Conservation (phyloP, 2,113 vertebrate genomes). For the Ascaphus truei region DNA sequence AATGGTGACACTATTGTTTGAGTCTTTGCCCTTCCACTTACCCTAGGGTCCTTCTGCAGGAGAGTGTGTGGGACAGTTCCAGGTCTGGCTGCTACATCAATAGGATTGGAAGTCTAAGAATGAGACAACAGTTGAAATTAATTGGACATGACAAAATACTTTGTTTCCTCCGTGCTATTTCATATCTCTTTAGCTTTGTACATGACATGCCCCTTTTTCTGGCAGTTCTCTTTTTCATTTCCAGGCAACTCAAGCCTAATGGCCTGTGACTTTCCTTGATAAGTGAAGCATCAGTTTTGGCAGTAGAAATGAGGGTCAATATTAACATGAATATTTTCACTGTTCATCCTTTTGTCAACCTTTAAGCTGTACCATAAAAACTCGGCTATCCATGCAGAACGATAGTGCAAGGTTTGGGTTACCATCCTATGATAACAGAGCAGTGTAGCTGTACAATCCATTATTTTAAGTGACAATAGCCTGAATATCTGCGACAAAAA, state of each 20-base stretch:
- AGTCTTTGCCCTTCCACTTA: constrained; percentile 51
- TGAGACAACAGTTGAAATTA: constrained; percentile 31
- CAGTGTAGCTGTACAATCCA: constrained; percentile 12
- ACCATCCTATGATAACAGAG: constrained; percentile 11
- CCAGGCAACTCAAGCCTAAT: constrained; percentile 14
- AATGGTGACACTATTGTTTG: constrained; percentile 21
- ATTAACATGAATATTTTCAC: constrained; percentile 16
- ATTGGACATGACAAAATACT: not conserved
- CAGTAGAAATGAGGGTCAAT: constrained; percentile 8
- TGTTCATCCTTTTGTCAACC: constrained; percentile 33
- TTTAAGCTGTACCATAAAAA: constrained; percentile 29
- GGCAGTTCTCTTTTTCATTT: constrained; percentile 31
- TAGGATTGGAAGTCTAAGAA: constrained; percentile 89
- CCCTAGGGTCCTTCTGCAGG: constrained; percentile 95
- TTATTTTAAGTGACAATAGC: constrained; percentile 32
- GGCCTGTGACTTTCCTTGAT: constrained; percentile 31
- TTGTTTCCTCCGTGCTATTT: not conserved
- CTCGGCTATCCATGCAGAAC: not conserved
- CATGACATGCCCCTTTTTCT: constrained; percentile 13
- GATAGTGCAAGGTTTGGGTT: constrained; percentile 6
- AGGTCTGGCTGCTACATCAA: constrained; percentile 87
- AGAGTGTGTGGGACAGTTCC: constrained; percentile 91
- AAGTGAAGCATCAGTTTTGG: constrained; percentile 25
- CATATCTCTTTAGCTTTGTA: not conserved
- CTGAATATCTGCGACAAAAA: constrained; percentile 21